phyloP scores from a whole-genome alignment of 2,113 vertebrate species.

The Chaetodon trifascialis region DNA sequence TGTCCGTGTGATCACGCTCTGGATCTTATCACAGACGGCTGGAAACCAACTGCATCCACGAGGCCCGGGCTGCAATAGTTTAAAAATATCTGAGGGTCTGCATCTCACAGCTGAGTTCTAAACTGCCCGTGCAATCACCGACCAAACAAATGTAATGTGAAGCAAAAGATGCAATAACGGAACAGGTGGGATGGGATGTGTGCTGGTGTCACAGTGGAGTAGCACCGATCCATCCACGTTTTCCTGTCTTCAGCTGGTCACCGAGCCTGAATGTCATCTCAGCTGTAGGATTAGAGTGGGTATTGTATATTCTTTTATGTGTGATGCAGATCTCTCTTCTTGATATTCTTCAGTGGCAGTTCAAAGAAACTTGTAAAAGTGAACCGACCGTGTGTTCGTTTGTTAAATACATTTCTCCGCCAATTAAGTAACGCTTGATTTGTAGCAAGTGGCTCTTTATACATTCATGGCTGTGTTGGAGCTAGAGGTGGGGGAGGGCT shows the following conservation, averaged over 20 bases:
- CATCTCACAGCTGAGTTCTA: conserved; percentile 51
- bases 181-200: conserved; percentile 40
- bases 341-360: not conserved
- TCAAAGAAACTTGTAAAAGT: conserved; percentile 13
- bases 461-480: conserved; percentile 48
- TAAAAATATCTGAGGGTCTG: conserved; percentile 47
- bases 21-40: conserved; percentile 48
- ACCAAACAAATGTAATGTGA: conserved; percentile 49
- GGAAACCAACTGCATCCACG: conserved; percentile 53
- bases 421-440: conserved; percentile 47
- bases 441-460: conserved; percentile 39
- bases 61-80: conserved; percentile 23
- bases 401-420: not conserved
- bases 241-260: conserved; percentile 8
- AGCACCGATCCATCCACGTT: conserved; percentile 8
- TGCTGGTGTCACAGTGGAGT: conserved; percentile 22
- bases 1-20: conserved; percentile 48
- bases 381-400: not conserved
- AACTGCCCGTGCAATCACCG: conserved; percentile 33
- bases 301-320: conserved; percentile 1
- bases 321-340: not conserved
- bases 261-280: conserved; percentile 12
- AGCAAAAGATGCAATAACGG: conserved; percentile 40
- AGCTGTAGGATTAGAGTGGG: not conserved
- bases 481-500: conserved; percentile 33